Conservation (phyloP, 1,140 invertebrate species). For the Artemia franciscana region DNA sequence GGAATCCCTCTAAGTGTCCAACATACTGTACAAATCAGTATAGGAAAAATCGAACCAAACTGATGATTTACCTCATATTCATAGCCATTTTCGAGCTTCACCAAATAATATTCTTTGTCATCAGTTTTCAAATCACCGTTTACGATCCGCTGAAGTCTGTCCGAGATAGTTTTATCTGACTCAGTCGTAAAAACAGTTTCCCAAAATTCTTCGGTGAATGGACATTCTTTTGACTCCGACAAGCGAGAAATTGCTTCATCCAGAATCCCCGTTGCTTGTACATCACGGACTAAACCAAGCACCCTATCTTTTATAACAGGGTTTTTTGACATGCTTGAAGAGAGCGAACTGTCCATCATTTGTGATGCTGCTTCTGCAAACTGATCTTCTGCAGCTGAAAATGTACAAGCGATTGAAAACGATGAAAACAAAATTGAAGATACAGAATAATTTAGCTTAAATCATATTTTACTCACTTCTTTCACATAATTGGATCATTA, state of each 20-base stretch:
- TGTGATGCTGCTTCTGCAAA: background rate
- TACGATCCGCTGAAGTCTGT: background rate
- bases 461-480: no score
- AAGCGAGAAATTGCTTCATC: background rate
- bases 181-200: background rate
- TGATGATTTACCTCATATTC: background rate
- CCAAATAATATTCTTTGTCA: background rate
- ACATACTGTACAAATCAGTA: no score
- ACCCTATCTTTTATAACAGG: background rate
- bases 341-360: background rate
- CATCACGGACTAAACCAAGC: background rate
- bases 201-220: background rate
- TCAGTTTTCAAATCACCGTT: background rate
- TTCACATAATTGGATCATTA: no score
- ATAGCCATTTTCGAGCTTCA: background rate
- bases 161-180: background rate
- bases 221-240: background rate
- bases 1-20: no score
- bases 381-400: no score
- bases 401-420: no score
- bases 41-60: no score
- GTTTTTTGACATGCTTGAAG: background rate
- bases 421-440: no score
- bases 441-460: no score
- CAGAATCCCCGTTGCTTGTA: background rate